Conservation (phyloP, 2,797 vertebrate genomes). For the Thripadectes ignobilis region DNA sequence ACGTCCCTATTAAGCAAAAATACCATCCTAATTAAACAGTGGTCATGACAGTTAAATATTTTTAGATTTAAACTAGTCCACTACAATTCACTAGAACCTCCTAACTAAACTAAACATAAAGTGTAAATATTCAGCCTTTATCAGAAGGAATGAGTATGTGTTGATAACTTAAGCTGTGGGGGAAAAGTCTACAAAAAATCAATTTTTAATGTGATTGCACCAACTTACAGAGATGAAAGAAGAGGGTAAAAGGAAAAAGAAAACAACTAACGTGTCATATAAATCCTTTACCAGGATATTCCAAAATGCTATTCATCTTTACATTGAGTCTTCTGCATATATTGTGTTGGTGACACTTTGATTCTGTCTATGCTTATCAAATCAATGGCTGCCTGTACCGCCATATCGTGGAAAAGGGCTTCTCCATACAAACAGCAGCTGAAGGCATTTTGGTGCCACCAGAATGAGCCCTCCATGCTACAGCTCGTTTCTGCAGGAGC, state of each 20-base stretch:
- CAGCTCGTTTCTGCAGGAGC: background rate
- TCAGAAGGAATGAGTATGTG: background rate
- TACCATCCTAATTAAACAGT: background rate
- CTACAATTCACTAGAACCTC: background rate
- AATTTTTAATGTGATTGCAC: background rate
- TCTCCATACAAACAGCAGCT: background rate
- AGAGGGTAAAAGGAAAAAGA: slow-evolving; percentile 7
- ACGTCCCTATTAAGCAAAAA: slow-evolving; percentile 23
- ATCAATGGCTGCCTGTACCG: background rate
- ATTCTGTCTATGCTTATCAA: slow-evolving; percentile 19
- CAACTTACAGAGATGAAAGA: background rate
- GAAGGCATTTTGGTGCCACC: slow-evolving; percentile 15
- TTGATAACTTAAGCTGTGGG: background rate
- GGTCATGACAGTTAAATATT: background rate
- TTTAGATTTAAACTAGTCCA: slow-evolving; percentile 23
- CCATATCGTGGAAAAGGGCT: background rate
- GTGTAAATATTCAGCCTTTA: background rate
- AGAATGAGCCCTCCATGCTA: background rate
- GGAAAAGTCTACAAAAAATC: background rate
- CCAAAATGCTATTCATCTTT: background rate
- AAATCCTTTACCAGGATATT: background rate
- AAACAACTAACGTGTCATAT: background rate
- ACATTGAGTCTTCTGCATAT: background rate
- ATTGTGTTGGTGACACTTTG: slow-evolving; percentile 23
- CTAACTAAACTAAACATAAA: background rate